A percentile compares a stretch with the other conserved stretches of the same genome.
phyloP scores from a whole-genome alignment of 2,113 vertebrate genomes.

The Cairina moschata region DNA sequence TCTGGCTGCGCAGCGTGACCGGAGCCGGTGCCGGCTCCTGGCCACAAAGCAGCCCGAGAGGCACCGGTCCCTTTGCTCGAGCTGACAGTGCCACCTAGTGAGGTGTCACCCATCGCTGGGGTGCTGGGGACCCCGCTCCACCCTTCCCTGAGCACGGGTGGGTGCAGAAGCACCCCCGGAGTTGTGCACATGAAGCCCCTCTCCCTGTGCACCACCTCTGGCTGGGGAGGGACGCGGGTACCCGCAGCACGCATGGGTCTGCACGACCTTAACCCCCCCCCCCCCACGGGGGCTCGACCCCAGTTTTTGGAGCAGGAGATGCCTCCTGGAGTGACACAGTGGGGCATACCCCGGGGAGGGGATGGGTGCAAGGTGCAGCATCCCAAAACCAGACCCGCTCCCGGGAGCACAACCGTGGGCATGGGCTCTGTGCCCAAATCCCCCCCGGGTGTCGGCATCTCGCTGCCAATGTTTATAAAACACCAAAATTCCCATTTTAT shows the following conservation, averaged over 20 bases:
- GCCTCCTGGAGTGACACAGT: neutral
- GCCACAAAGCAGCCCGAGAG: neutral
- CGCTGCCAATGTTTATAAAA: neutral
- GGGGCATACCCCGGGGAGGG: fast-evolving
- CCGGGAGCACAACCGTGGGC: fast-evolving
- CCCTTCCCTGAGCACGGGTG: neutral
- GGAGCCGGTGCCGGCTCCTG: neutral
- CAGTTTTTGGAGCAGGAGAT: neutral
- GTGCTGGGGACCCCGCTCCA: neutral
- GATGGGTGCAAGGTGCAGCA: neutral
- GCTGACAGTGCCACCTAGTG: conserved; percentile 24
- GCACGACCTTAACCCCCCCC: no score
- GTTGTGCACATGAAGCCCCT: neutral
- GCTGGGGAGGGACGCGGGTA: no score
- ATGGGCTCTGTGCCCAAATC: fast-evolving
- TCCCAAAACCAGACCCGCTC: neutral
- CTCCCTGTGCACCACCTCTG: neutral
- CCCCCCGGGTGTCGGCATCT: neutral
- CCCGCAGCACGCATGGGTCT: no score
- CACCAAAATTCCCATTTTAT: neutral
- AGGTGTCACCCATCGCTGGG: neutral
- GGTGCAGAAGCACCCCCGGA: neutral
- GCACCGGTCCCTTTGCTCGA: neutral
- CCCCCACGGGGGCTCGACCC: no score
- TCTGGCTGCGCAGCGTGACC: neutral